Conservation (phyloP, 2,888 invertebrate genomes). For the Meiosimyza decipiens region DNA sequence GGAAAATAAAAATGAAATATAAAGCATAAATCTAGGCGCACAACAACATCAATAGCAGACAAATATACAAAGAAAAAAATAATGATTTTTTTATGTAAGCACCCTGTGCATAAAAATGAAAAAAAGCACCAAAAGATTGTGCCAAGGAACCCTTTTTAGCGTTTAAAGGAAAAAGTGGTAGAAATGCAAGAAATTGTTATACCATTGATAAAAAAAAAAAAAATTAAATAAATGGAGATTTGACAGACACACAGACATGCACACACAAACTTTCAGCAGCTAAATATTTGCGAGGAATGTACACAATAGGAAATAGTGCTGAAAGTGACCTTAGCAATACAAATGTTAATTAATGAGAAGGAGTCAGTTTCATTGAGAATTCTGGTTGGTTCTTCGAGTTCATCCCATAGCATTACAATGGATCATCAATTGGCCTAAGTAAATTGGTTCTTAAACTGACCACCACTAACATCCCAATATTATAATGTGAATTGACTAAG, state of each 20-base stretch:
- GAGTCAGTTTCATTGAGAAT: too few species aligned
- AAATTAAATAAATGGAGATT: not conserved
- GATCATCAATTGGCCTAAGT: too few species aligned
- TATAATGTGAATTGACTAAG: too few species aligned
- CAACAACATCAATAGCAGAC: constrained; percentile 14
- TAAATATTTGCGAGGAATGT: not conserved
- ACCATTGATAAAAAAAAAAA: not conserved
- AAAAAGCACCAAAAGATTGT: too few species aligned
- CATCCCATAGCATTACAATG: too few species aligned
- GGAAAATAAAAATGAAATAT: not conserved
- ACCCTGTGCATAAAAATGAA: constrained; percentile 5
- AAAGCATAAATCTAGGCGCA: constrained; percentile 22
- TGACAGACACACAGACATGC: not conserved
- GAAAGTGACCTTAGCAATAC: too few species aligned
- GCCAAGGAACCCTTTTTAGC: not conserved
- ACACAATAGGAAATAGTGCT: too few species aligned
- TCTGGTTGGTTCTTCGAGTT: too few species aligned
- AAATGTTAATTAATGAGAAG: too few species aligned
- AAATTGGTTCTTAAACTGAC: too few species aligned
- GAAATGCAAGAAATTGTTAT: constrained; percentile 5
- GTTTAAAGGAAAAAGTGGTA: not conserved
- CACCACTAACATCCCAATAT: too few species aligned
- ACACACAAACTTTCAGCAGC: not conserved
- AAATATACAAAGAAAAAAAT: not conserved
- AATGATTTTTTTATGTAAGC: not conserved